Evolutionary conservation across 2,888 invertebrate genomes (phyloP), one percentile per base, ranked within the genome.

Genomic region (Latrodectus hesperus): DNA sequence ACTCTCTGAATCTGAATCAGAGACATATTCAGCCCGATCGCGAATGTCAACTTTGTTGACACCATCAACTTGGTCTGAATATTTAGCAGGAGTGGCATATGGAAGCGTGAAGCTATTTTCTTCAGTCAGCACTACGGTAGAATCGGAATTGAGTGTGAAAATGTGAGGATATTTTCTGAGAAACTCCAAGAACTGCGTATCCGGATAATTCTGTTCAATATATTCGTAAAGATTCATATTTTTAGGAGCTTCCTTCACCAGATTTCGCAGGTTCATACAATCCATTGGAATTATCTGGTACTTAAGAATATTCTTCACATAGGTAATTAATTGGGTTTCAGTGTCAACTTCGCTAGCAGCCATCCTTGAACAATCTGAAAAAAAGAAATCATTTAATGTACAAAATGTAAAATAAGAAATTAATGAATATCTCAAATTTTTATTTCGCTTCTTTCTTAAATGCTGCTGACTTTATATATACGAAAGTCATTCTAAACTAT

Each of bases 251-350:
- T 87, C 86, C 17, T 81, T 72, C 5, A 87, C 77, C 10, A 87
- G 51, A 12, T 60, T 60, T 52, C 81, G 60, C 11, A 87, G 86
- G 26, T 55, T 67, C 53, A 67, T 73, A 22, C 53, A 77, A 22
- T 72, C 72, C 73, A 81, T 87, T 5, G 86, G 86, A 16, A 55
- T 70, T 9, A 87, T 76, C 60, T 87, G 86, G 67, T 75, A 65
- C 49, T 87, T 87, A 60, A 87, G 22, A 65, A 87, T 77, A n/a
- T 72, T 87, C 26, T 77, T 22, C 22, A 81, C n/a, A 16, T 87
- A 87, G 9, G 53, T 82, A 9, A 82, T 12, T 22, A 87, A 51
- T 16, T 87, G 77, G 17, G 70, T 65, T 77, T 87, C 86, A 9
- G 65, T 22, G n/a, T 51, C 67, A 51, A 70, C 72, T 38, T n/a